Conservation (phyloP, 2,797 vertebrate genomes). For the Chanos chanos region DNA sequence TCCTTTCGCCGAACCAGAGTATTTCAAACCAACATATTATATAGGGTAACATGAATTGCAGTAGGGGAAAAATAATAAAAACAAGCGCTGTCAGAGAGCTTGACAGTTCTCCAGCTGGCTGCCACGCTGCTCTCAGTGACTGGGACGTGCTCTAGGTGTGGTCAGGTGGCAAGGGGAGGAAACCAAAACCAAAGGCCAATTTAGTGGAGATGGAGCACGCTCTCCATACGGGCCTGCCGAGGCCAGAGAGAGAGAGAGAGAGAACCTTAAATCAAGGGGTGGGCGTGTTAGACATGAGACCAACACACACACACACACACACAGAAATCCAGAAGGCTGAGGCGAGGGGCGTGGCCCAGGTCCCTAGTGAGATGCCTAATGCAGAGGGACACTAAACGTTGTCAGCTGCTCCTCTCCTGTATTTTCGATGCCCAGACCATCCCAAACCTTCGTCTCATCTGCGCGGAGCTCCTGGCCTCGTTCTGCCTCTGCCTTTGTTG, state of each 20-base stretch:
- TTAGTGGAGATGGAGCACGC: conserved; percentile 59
- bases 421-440: no score
- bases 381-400: conserved; percentile 15
- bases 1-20: no score
- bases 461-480: no score
- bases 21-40: no score
- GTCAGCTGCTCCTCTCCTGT: conserved; percentile 7
- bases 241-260: conserved; percentile 47
- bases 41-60: conserved; percentile 3
- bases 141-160: conserved; percentile 71
- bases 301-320: conserved; percentile 9
- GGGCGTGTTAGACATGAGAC: conserved; percentile 51
- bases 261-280: conserved; percentile 65
- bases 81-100: conserved; percentile 6
- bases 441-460: no score
- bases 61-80: conserved; percentile 28
- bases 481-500: no score
- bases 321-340: conserved; percentile 43
- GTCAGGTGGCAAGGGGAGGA: conserved; percentile 64
- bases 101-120: conserved; percentile 48
- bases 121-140: conserved; percentile 73
- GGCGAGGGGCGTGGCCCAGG: conserved; percentile 41
- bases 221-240: conserved; percentile 59
- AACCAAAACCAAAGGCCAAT: conserved; percentile 73
- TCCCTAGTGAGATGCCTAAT: conserved; percentile 28